phyloP scores from a whole-genome alignment of 2,797 vertebrate species.

The Sylvilagus floridanus region DNA sequence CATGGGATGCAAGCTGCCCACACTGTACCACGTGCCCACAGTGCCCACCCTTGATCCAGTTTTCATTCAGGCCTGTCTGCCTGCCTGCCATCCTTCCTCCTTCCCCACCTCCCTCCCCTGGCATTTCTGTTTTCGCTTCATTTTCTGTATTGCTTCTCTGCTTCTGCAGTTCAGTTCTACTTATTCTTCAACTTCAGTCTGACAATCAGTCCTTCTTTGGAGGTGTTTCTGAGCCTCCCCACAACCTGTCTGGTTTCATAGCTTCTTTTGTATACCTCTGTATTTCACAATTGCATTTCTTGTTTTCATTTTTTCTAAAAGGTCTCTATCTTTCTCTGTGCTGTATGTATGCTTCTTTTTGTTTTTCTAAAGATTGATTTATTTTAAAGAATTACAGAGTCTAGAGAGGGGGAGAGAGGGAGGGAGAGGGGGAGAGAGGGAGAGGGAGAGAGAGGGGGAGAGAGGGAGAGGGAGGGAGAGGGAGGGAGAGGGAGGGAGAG shows the following conservation, averaged over 20 bases:
- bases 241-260: neutral
- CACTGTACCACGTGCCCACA: too few relatives aligned
- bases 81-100: neutral
- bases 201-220: slow-evolving; percentile 33
- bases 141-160: neutral
- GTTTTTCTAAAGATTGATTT: too few relatives aligned
- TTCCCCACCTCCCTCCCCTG: neutral
- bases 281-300: neutral
- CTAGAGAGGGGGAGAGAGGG: too few relatives aligned
- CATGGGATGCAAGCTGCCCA: too few relatives aligned
- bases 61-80: too few relatives aligned
- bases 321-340: neutral
- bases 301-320: neutral
- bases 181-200: slow-evolving; percentile 26
- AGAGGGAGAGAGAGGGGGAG: too few relatives aligned
- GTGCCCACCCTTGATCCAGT: too few relatives aligned
- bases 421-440: too few relatives aligned
- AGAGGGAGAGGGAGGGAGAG: too few relatives aligned
- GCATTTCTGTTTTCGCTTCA: slow-evolving; percentile 2
- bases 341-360: neutral
- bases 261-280: neutral
- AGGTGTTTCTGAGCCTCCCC: neutral
- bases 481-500: too few relatives aligned
- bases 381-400: too few relatives aligned
- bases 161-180: neutral